Conservation (phyloP, 2,797 vertebrate species). For the Fundulus diaphanus region DNA sequence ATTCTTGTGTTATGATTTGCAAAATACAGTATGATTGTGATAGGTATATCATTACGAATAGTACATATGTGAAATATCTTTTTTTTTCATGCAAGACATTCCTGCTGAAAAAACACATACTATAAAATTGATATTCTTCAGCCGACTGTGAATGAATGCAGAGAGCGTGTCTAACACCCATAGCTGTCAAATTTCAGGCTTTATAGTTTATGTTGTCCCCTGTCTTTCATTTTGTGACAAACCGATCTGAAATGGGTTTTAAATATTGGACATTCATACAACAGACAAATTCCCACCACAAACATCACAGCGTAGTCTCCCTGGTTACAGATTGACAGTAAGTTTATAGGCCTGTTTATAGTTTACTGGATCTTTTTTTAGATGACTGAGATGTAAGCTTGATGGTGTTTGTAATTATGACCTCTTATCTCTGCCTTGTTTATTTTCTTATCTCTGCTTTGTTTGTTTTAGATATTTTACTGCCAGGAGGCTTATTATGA, state of each 20-base stretch:
- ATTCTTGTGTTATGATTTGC: background rate
- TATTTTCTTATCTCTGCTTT: slow-evolving; percentile 25
- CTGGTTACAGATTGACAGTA: slow-evolving; percentile 25
- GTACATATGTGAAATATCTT: background rate
- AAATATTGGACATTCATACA: background rate
- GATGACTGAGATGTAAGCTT: slow-evolving; percentile 7
- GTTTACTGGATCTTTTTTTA: background rate
- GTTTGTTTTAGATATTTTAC: slow-evolving; percentile 25
- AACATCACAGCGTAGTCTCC: background rate
- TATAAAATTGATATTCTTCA: background rate
- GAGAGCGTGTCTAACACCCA: background rate
- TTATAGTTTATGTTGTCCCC: background rate
- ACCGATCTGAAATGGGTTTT: background rate
- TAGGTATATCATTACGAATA: background rate
- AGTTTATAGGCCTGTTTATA: background rate
- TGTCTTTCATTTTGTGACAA: background rate
- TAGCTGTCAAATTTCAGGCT: background rate
- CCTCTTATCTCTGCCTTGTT: slow-evolving; percentile 5
- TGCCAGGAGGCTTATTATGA: background rate
- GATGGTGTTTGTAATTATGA: background rate
- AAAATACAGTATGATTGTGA: background rate
- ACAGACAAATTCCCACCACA: background rate
- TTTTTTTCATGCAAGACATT: background rate
- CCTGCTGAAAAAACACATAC: background rate
- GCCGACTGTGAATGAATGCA: background rate